Evolutionary conservation across 2,797 vertebrate genomes (phyloP).

Genomic region (Delichon dasypus): DNA sequence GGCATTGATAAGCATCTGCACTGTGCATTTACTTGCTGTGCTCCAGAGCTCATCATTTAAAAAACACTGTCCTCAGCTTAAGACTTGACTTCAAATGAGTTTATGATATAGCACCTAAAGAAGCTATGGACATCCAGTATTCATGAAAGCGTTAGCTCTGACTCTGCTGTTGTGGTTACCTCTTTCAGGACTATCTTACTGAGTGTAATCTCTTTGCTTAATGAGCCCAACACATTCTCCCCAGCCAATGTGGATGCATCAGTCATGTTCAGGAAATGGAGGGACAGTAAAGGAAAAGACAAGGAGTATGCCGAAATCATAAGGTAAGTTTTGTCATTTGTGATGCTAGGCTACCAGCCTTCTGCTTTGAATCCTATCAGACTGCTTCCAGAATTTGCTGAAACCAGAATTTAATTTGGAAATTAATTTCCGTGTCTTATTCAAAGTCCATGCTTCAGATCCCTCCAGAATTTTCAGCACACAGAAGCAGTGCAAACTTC

Average conservation of each 20-base stretch:
- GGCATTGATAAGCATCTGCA: neutral
- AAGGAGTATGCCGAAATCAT: slow-evolving; percentile 99
- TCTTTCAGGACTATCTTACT: slow-evolving; percentile 91
- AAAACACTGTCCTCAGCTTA: neutral
- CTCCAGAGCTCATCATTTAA: neutral
- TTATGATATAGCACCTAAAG: neutral
- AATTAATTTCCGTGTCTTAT: neutral
- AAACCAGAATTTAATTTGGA: neutral
- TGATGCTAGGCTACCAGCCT: neutral
- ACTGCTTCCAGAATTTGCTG: neutral
- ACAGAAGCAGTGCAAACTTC: neutral
- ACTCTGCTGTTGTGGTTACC: slow-evolving; percentile 11
- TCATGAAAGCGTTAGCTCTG: neutral
- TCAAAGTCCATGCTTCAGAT: neutral
- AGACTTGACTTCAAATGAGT: neutral
- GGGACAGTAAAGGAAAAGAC: slow-evolving; percentile 99
- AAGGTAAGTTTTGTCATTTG: slow-evolving; percentile 75
- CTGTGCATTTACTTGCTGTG: neutral
- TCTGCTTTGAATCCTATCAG: neutral
- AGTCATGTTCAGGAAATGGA: slow-evolving; percentile 99
- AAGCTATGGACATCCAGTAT: neutral
- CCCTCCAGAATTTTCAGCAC: neutral
- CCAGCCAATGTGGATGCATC: slow-evolving; percentile 97
- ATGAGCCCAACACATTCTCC: slow-evolving; percentile 98
- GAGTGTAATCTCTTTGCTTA: slow-evolving; percentile 97